Evolutionary conservation across 2,888 invertebrate genomes (phyloP), one percentile per base, ranked within the genome.

Genomic region (Brachylomia viminalis): DNA sequence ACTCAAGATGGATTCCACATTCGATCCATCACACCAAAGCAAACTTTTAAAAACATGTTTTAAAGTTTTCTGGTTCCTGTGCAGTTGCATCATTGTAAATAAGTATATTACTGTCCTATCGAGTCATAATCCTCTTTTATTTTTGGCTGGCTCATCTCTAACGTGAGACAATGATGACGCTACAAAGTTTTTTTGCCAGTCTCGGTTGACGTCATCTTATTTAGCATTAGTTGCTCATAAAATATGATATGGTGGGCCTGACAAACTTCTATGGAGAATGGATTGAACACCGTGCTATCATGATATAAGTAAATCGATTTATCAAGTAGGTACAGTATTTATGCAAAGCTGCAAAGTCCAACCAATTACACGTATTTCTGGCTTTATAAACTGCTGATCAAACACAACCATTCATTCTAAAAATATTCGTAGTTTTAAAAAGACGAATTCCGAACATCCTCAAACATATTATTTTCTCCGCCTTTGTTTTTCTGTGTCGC

Each of bases 121-220:
- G 58, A 13, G n/a, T 7, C 52, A 42, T 47, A 52, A n/a, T 33
- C n/a, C 23, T 38, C 5, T 27, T 66, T 70, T 62, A 78, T 56
- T 79, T 78, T 83, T 49, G 45, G 45, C 61, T 62, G 54, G 10
- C 33, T 79, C 79, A 62, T 65, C 27, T 68, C 17, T 73, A 69
- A 72, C 52, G 45, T 70, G 27, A 27, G 49, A 59, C n/a, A 84
- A 64, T 66, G n/a, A 64, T 68, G 80, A 84, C 67, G 64, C n/a
- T 61, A 66, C 20, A 1, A 33, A 17, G 6, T 45, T 61, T 54
- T 79, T 79, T 42, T 59, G 59, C 56, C 56, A 69, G 80, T 84
- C 80, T 66, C 80, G 59, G 23, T 84, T 84, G 80, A 73, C 80
- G 80, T 81, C 80, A 84, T 84, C 45, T 27, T 56, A 70, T 78